A percentile compares a stretch with the other conserved stretches of the same genome.
Conservation (phyloP, 2,797 vertebrate genomes). For the Lacerta bilineata region DNA sequence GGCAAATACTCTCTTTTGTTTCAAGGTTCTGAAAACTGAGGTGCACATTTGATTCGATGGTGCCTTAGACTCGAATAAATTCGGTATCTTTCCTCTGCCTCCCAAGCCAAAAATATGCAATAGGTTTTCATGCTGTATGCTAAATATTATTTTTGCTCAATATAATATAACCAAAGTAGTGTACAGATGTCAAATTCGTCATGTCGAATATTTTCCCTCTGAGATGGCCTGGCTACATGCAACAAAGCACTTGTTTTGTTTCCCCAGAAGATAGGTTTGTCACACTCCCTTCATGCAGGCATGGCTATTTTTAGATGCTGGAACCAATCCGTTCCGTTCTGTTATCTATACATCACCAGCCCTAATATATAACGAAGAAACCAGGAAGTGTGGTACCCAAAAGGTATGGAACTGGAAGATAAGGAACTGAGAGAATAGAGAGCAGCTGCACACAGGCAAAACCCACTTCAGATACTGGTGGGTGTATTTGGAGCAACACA, state of each 20-base stretch:
- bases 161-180: slow-evolving; percentile 1
- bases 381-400: neutral
- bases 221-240: neutral
- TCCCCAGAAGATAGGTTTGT: neutral
- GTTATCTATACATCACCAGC: neutral
- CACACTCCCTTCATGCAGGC: neutral
- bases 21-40: too few relatives aligned
- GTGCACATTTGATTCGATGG: too few relatives aligned
- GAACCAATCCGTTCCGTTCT: neutral
- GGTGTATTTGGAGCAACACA: too few relatives aligned
- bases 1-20: too few relatives aligned
- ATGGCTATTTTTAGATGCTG: neutral
- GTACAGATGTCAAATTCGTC: neutral
- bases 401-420: too few relatives aligned
- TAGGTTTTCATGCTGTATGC: neutral
- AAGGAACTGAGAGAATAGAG: too few relatives aligned
- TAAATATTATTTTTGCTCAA: slow-evolving; percentile 27
- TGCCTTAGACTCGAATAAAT: too few relatives aligned
- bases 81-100: slow-evolving; percentile 5
- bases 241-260: neutral
- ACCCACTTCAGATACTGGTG: too few relatives aligned
- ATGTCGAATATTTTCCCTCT: slow-evolving; percentile 11
- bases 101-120: slow-evolving; percentile 28
- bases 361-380: neutral
- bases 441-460: too few relatives aligned